phyloP scores from a whole-genome alignment of 2,113 vertebrate genomes.

The Otocyon megalotis region DNA sequence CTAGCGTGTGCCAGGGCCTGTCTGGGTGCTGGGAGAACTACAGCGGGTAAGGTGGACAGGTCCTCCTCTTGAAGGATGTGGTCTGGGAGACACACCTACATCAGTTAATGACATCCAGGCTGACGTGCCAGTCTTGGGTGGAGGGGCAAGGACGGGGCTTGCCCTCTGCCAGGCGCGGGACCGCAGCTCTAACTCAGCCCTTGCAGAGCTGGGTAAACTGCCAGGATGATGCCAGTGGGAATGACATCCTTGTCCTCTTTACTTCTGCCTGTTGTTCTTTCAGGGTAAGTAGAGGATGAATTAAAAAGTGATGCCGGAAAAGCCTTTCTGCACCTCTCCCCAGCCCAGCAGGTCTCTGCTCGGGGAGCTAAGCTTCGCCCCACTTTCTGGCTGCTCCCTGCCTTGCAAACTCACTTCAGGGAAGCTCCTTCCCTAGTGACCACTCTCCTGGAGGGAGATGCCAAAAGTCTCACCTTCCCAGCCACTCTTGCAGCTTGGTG shows the following conservation, averaged over 20 bases:
- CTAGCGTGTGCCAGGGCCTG: not conserved
- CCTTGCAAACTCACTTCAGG: not conserved
- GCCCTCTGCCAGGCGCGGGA: accelerated
- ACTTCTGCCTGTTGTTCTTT: not conserved
- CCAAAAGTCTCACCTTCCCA: not conserved
- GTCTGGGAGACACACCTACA: not conserved
- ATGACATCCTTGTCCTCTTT: not conserved
- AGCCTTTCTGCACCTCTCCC: not conserved
- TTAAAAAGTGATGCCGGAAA: not conserved
- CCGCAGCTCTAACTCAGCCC: not conserved
- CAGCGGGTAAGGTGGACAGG: not conserved
- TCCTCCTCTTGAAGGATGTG: not conserved
- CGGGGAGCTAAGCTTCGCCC: not conserved
- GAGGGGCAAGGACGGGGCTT: accelerated
- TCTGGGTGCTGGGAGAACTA: no score
- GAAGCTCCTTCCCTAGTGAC: not conserved
- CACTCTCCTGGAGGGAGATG: accelerated
- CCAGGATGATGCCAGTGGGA: not conserved
- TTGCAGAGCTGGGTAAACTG: not conserved
- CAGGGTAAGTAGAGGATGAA: not conserved
- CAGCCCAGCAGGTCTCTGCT: not conserved
- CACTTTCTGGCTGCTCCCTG: not conserved
- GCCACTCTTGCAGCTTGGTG: not conserved
- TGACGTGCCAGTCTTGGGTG: not conserved
- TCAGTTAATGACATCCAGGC: not conserved